Conservation (phyloP, 1,140 invertebrate genomes). For the Saccostrea echinata region DNA sequence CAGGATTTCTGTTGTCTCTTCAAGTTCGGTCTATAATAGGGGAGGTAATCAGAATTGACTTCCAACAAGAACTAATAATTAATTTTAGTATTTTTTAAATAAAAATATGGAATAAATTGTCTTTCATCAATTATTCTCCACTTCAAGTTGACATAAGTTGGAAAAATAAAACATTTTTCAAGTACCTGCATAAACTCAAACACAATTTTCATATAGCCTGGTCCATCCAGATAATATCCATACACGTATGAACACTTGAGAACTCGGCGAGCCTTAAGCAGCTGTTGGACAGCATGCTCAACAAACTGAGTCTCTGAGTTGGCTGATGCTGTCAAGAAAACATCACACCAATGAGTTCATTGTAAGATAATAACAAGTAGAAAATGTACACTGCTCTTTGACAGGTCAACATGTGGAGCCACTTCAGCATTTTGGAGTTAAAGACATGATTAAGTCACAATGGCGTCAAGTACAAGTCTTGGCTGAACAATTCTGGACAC, state of each 20-base stretch:
- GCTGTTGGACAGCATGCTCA: slow-evolving; percentile 85
- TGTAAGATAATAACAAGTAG: too few species aligned
- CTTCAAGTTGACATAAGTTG: too few species aligned
- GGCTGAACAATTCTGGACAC: too few species aligned
- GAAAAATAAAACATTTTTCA: too few species aligned
- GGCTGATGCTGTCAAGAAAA: slow-evolving; percentile 67
- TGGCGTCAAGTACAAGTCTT: too few species aligned
- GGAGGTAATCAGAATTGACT: neutral
- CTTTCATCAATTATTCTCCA: too few species aligned
- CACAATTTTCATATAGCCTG: slow-evolving; percentile 86
- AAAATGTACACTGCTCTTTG: too few species aligned
- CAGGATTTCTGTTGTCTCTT: slow-evolving; percentile 85
- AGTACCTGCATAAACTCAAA: slow-evolving; percentile 85
- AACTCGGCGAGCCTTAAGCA: slow-evolving; percentile 85
- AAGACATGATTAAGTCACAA: too few species aligned
- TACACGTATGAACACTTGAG: slow-evolving; percentile 87
- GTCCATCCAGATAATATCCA: slow-evolving; percentile 85
- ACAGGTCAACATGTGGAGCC: too few species aligned
- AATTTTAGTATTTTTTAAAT: neutral
- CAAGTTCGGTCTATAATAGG: slow-evolving; percentile 84
- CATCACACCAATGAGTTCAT: neutral
- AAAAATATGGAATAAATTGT: too few species aligned
- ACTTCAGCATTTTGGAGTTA: too few species aligned
- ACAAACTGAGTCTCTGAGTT: slow-evolving; percentile 82
- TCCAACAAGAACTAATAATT: neutral